These are phyloP conservation scores for Rhabdornis inornatus DNA, from an alignment of 2,113 vertebrate genomes.

Conservation along the genomic window DNA sequence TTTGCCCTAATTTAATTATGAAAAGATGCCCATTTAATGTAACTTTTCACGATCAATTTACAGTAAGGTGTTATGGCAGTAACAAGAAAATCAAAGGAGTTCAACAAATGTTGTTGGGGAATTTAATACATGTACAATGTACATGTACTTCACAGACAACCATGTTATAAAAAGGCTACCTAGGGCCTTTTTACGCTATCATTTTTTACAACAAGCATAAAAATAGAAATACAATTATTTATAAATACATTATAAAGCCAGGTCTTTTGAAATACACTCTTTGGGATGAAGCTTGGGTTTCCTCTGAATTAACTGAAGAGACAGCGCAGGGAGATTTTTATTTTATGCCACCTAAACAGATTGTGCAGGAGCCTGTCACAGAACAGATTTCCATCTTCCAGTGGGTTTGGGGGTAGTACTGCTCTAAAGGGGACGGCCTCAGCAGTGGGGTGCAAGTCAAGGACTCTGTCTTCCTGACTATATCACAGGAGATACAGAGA, in stretches of 20 bases:
- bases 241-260: background rate
- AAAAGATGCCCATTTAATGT: background rate
- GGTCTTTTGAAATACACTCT: background rate
- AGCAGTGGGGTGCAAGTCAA: background rate
- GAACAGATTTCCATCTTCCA: background rate
- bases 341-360: background rate
- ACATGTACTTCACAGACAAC: background rate
- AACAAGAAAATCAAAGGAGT: background rate
- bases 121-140: background rate
- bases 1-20: constrained; percentile 4
- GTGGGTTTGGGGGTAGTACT: background rate
- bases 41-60: background rate
- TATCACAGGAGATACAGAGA: background rate
- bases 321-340: background rate
- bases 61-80: background rate
- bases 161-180: background rate
- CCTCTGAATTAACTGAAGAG: background rate
- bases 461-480: background rate
- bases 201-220: background rate
- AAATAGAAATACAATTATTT: background rate
- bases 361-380: background rate
- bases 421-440: background rate
- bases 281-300: background rate
- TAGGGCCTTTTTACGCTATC: background rate
- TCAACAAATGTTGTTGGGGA: background rate